phyloP scores from a whole-genome alignment of 2,888 invertebrate species.

The Tetragonula carbonaria region DNA sequence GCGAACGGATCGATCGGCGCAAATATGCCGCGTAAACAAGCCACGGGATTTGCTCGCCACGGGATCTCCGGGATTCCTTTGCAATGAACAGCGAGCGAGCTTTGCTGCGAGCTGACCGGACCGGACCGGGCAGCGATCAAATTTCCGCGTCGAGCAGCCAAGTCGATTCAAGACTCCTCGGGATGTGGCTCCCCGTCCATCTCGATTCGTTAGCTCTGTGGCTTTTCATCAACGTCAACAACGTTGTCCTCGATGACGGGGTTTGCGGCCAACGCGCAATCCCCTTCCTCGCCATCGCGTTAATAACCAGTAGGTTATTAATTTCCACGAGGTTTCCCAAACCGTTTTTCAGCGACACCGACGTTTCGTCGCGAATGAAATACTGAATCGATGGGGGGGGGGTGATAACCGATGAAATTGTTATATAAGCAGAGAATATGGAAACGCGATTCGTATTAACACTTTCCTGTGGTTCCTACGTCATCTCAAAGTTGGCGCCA shows the following conservation, averaged over 20 bases:
- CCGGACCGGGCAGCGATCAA: slow-evolving; percentile 25
- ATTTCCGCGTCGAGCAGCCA: slow-evolving; percentile 38
- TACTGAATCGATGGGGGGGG: no score
- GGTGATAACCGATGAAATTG: no score
- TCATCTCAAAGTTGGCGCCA: no score
- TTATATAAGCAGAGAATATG: no score
- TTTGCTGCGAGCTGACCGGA: slow-evolving; percentile 34
- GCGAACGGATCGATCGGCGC: slow-evolving; percentile 69
- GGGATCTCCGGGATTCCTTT: slow-evolving; percentile 65
- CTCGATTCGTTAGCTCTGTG: slow-evolving; percentile 60
- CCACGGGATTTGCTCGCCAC: slow-evolving; percentile 61
- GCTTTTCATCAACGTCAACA: slow-evolving; percentile 57
- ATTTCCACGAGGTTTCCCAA: no score
- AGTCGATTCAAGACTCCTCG: slow-evolving; percentile 9
- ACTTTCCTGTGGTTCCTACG: no score
- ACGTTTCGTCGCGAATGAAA: no score
- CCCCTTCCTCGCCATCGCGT: not conserved
- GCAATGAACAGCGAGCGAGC: slow-evolving; percentile 40
- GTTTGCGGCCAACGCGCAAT: slow-evolving; percentile 35
- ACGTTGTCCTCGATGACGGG: slow-evolving; percentile 23
- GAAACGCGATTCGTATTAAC: no score
- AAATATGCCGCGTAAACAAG: slow-evolving; percentile 74
- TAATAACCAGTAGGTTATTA: no score
- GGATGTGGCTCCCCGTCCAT: not conserved
- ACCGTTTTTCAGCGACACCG: no score